A percentile compares a stretch with the other conserved stretches of the same genome.
Evolutionary conservation across 1,140 invertebrate species (phyloP).

Genomic region (Diachasma alloeum): DNA sequence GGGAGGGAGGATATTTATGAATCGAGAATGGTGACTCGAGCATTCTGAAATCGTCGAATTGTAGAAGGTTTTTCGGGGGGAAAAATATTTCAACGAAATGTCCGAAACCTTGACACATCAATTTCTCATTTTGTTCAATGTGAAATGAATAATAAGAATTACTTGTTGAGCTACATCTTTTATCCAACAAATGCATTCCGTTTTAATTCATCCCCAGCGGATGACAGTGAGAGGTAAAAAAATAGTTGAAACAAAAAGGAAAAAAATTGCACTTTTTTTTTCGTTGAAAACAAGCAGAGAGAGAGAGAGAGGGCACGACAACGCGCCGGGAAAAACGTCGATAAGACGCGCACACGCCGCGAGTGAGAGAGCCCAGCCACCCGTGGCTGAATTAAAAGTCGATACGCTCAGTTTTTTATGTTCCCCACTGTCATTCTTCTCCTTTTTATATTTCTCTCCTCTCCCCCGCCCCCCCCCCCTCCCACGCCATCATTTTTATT

Average conservation of each 20-base stretch:
- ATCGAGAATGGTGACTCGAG: too few species aligned
- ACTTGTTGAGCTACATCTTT: too few species aligned
- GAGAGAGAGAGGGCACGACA: background rate
- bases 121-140: too few species aligned
- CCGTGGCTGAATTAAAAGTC: conserved; percentile 39
- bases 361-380: conserved; percentile 30
- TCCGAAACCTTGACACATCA: too few species aligned
- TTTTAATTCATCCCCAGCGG: conserved; percentile 5
- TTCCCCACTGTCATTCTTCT: conserved; percentile 14
- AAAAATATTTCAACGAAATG: too few species aligned
- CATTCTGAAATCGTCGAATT: too few species aligned
- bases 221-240: background rate
- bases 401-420: conserved; percentile 32
- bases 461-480: background rate
- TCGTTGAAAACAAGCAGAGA: conserved; percentile 14
- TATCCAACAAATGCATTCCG: background rate
- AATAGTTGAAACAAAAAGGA: conserved; percentile 20
- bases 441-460: conserved; percentile 12
- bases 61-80: too few species aligned
- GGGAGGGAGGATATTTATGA: too few species aligned
- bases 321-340: conserved; percentile 29
- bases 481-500: background rate
- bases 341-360: conserved; percentile 31
- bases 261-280: conserved; percentile 5
- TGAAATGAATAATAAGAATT: too few species aligned